Evolutionary conservation across 2,797 vertebrate genomes (phyloP).

Genomic region (Acipenser ruthenus): DNA sequence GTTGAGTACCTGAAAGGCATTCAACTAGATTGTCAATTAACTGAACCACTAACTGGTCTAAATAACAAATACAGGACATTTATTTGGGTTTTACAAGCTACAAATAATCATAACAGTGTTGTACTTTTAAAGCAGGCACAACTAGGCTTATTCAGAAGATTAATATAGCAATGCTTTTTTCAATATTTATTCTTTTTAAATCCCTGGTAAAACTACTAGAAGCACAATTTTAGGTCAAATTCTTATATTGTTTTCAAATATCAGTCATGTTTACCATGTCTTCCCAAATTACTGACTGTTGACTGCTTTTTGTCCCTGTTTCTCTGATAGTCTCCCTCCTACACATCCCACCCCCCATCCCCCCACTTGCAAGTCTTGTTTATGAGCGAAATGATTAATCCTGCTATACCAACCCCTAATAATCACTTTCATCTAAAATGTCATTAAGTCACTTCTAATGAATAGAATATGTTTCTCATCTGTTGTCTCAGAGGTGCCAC

Average conservation of each 20-base stretch:
- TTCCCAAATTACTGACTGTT: background rate
- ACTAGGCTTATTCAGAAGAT: no score
- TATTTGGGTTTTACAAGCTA: no score
- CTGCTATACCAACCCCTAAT: constrained; percentile 37
- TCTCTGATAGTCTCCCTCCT: constrained; percentile 26
- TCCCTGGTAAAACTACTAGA: no score
- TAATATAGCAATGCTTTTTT: no score
- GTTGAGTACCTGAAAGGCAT: no score
- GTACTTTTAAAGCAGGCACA: background rate
- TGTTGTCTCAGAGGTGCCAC: constrained; percentile 16
- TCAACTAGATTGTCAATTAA: no score
- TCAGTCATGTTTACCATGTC: no score
- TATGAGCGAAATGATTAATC: constrained; percentile 44
- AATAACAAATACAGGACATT: no score
- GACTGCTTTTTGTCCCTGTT: background rate
- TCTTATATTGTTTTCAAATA: no score
- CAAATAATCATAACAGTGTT: background rate
- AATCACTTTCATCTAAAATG: constrained; percentile 41
- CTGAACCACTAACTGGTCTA: no score
- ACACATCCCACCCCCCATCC: constrained; percentile 25
- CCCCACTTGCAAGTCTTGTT: constrained; percentile 28
- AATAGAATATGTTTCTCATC: constrained; percentile 35
- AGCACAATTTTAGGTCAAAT: no score
- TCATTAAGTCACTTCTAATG: constrained; percentile 35
- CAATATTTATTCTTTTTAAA: no score